phyloP scores from a whole-genome alignment of 1,140 invertebrate species.

The Diuraphis noxia region DNA sequence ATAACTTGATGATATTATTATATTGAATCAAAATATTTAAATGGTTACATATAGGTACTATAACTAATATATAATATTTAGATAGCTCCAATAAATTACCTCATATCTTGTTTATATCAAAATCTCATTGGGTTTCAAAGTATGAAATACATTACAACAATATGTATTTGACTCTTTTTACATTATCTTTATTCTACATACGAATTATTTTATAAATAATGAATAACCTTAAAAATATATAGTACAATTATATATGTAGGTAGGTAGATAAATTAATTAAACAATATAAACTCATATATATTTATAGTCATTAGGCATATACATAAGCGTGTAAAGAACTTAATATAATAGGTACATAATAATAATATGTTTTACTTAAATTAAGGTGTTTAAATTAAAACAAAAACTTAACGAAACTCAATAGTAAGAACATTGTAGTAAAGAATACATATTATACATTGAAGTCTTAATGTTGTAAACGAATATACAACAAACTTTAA shows the following conservation, averaged over 20 bases:
- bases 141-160: neutral
- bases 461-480: neutral
- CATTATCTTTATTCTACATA: neutral
- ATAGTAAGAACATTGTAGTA: neutral
- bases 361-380: conserved; percentile 7
- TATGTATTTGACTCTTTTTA: neutral
- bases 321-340: conserved; percentile 1
- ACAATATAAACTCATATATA: neutral
- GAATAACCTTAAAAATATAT: neutral
- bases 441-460: neutral
- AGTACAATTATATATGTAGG: conserved; percentile 2
- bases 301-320: neutral
- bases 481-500: neutral
- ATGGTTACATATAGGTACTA: too few relatives aligned
- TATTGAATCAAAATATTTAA: neutral
- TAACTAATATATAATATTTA: neutral
- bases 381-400: neutral
- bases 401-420: conserved; percentile 28
- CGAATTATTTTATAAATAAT: neutral
- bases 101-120: neutral
- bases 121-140: neutral
- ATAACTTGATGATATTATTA: neutral
- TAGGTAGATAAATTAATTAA: neutral
- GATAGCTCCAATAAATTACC: neutral
- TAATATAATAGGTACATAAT: conserved; percentile 25